Evolutionary conservation across 2,888 invertebrate species (phyloP).

Genomic region (Acanthoscelides obtectus): DNA sequence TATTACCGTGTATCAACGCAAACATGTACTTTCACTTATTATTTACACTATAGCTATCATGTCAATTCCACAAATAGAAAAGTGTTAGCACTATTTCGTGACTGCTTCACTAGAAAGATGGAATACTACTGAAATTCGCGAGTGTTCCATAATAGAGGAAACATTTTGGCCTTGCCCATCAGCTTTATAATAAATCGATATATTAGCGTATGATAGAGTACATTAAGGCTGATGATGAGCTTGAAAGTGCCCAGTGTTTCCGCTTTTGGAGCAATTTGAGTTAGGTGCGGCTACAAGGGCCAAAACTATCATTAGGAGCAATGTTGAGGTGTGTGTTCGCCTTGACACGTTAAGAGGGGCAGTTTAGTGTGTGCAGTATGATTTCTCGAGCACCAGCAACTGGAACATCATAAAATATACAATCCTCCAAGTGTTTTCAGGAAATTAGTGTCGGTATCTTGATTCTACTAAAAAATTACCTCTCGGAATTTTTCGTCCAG

Average conservation of each 20-base stretch:
- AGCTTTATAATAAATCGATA: background rate
- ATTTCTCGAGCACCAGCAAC: too few relatives aligned
- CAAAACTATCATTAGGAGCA: background rate
- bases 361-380: too few relatives aligned
- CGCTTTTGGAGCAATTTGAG: background rate
- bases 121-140: background rate
- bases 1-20: too few relatives aligned
- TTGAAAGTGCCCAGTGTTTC: background rate
- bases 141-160: background rate
- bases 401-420: too few relatives aligned
- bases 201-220: background rate
- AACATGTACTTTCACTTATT: too few relatives aligned
- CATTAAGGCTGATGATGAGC: background rate
- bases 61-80: too few relatives aligned
- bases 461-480: too few relatives aligned
- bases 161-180: background rate
- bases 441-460: too few relatives aligned
- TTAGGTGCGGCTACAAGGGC: background rate
- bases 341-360: too few relatives aligned
- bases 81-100: background rate
- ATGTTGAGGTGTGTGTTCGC: background rate
- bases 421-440: too few relatives aligned
- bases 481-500: too few relatives aligned
- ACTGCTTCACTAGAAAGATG: background rate
- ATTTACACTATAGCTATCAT: too few relatives aligned